Conservation (phyloP, 2,888 invertebrate genomes). For the Synergus umbraculus region DNA sequence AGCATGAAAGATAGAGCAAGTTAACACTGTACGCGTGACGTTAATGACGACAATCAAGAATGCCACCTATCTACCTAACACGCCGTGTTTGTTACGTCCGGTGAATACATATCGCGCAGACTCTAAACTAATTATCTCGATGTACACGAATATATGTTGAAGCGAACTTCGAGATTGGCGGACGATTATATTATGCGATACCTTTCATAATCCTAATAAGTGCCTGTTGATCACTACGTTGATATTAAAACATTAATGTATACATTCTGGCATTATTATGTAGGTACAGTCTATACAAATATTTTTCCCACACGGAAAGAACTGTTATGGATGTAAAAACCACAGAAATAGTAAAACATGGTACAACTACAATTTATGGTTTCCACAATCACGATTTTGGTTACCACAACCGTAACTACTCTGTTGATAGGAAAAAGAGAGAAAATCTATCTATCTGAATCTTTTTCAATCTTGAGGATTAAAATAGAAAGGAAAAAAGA, state of each 20-base stretch:
- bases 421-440: no score
- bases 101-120: constrained; percentile 51
- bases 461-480: no score
- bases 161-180: constrained; percentile 36
- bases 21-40: constrained; percentile 57
- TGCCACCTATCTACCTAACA: constrained; percentile 34
- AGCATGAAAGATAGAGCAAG: constrained; percentile 47
- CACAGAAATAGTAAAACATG: no score
- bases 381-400: no score
- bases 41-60: constrained; percentile 53
- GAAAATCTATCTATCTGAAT: no score
- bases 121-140: constrained; percentile 56
- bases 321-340: no score
- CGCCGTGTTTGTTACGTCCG: constrained; percentile 50
- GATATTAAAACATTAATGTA: constrained; percentile 24
- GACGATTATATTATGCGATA: constrained; percentile 33
- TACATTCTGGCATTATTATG: not conserved
- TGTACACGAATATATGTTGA: constrained; percentile 29
- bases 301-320: not conserved
- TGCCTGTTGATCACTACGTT: constrained; percentile 28
- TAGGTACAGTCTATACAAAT: not conserved
- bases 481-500: no score
- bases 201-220: constrained; percentile 37
- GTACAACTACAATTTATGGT: no score
- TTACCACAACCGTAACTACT: no score